A percentile compares a stretch with the other conserved stretches of the same genome.
Conservation (phyloP, 2,888 invertebrate genomes). For the Pterostichus niger region DNA sequence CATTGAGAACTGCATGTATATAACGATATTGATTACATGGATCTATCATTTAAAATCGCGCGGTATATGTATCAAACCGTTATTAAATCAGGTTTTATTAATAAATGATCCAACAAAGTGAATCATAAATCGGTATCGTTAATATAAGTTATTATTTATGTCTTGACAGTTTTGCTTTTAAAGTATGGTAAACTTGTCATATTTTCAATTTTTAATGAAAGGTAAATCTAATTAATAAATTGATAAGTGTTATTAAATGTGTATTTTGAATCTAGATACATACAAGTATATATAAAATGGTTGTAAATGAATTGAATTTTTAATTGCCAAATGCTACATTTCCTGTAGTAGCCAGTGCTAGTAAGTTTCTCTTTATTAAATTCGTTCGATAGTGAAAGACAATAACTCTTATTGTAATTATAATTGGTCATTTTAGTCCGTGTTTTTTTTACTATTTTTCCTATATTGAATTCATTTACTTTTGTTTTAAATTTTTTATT, state of each 20-base stretch:
- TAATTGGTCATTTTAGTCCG: too few species aligned
- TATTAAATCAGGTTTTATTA: slow-evolving; percentile 40
- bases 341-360: too few species aligned
- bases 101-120: slow-evolving; percentile 38
- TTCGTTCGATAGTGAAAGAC: too few species aligned
- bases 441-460: too few species aligned
- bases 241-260: background rate
- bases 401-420: too few species aligned
- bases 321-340: too few species aligned
- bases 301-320: too few species aligned
- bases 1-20: slow-evolving; percentile 31
- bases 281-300: too few species aligned
- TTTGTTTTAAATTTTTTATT: too few species aligned
- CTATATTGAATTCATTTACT: too few species aligned
- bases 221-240: background rate
- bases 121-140: slow-evolving; percentile 26
- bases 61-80: slow-evolving; percentile 22
- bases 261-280: background rate
- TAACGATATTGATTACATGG: slow-evolving; percentile 36
- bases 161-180: background rate
- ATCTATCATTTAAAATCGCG: slow-evolving; percentile 38
- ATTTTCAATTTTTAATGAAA: background rate
- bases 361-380: too few species aligned
- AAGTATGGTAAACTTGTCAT: slow-evolving; percentile 3
- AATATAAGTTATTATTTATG: slow-evolving; percentile 29